Evolutionary conservation across 2,888 invertebrate genomes (phyloP).

Genomic region (Atherix ibis): DNA sequence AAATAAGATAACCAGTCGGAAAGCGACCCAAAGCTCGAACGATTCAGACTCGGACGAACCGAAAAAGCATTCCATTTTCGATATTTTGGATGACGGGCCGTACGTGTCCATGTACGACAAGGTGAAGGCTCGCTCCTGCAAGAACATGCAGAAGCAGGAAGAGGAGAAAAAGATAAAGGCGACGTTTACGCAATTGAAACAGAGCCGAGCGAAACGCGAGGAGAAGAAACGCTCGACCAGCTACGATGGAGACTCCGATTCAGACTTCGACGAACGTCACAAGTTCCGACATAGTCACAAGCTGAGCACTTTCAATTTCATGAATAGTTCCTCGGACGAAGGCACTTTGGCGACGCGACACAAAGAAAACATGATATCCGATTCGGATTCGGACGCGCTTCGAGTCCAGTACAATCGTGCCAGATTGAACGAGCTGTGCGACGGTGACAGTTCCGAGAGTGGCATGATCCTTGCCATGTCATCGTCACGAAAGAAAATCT

Average conservation of each 20-base stretch:
- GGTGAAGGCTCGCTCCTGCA: constrained; percentile 83
- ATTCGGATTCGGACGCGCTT: constrained; percentile 36
- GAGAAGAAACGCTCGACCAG: constrained; percentile 80
- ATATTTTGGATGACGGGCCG: constrained; percentile 76
- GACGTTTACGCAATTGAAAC: constrained; percentile 75
- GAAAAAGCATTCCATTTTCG: constrained; percentile 82
- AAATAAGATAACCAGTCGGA: constrained; percentile 18
- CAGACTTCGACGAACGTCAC: constrained; percentile 33
- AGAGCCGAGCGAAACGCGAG: constrained; percentile 71
- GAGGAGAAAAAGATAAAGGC: constrained; percentile 84
- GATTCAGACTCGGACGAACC: constrained; percentile 64
- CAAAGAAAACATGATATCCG: constrained; percentile 23
- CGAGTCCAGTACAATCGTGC: constrained; percentile 36
- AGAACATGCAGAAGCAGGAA: constrained; percentile 84
- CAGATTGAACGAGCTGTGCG: constrained; percentile 33
- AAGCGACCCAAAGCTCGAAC: constrained; percentile 42
- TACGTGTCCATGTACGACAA: constrained; percentile 98
- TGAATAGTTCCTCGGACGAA: constrained; percentile 41
- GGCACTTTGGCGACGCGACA: constrained; percentile 25
- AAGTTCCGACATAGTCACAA: constrained; percentile 12
- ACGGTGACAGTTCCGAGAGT: constrained; percentile 30
- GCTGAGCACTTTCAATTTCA: constrained; percentile 24
- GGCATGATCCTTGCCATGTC: constrained; percentile 12
- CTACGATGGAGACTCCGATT: constrained; percentile 76
- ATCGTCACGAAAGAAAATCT: constrained; percentile 37